These are phyloP conservation scores for Acrobasis repandana DNA, from an alignment of 2,888 invertebrate species.

Conservation along the genomic window DNA sequence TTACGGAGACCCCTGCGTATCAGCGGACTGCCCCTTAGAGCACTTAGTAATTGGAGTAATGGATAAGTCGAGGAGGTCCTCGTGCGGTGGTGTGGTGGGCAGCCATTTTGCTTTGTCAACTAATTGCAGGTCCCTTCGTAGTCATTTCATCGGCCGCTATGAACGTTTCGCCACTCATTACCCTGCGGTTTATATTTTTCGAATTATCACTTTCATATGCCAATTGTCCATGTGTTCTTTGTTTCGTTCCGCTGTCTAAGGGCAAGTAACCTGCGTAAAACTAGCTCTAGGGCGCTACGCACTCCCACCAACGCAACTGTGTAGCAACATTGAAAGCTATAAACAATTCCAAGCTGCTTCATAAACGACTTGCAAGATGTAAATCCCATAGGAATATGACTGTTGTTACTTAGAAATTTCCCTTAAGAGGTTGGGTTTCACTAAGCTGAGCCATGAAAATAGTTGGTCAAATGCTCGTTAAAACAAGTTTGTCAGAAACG, in stretches of 20 bases:
- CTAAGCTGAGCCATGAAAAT: not conserved
- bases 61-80: constrained; percentile 30
- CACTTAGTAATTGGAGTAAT: not conserved
- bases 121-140: constrained; percentile 71
- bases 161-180: constrained; percentile 72
- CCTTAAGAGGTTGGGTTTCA: not conserved
- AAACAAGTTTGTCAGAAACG: too few species aligned
- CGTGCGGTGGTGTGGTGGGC: constrained; percentile 51
- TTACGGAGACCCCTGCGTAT: constrained; percentile 40
- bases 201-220: constrained; percentile 79
- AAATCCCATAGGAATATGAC: not conserved
- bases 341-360: constrained; percentile 5
- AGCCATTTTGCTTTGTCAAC: constrained; percentile 78
- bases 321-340: constrained; percentile 3
- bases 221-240: constrained; percentile 67
- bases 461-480: not conserved
- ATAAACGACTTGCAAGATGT: not conserved
- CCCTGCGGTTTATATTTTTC: constrained; percentile 77
- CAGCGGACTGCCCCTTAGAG: constrained; percentile 36
- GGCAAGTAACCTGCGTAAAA: constrained; percentile 19
- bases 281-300: constrained; percentile 26
- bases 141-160: constrained; percentile 71
- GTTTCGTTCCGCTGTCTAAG: constrained; percentile 45
- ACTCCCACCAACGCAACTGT: constrained; percentile 6
- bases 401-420: not conserved